Conservation (phyloP, 2,113 vertebrate genomes). For the Copsychus sechellarum region DNA sequence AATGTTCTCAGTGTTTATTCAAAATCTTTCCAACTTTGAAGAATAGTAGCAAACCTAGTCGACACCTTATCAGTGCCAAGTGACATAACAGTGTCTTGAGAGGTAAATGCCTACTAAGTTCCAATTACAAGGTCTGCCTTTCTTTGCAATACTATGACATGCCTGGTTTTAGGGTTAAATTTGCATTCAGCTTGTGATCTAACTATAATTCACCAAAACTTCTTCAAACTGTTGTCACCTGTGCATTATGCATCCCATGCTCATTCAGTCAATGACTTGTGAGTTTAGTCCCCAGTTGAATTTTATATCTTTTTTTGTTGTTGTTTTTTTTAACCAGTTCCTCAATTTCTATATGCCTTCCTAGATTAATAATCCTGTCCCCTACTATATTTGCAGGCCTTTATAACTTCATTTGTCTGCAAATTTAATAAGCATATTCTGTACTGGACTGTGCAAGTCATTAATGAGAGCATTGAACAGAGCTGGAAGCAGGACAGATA, state of each 20-base stretch:
- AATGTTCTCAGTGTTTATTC: not conserved
- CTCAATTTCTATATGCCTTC: not conserved
- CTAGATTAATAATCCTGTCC: not conserved
- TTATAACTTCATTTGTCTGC: not conserved
- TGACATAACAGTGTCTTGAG: not conserved
- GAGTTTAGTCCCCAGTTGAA: not conserved
- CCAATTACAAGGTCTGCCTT: not conserved
- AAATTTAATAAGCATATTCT: not conserved
- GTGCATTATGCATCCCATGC: fast-evolving
- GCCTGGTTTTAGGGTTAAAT: not conserved
- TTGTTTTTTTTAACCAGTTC: not conserved
- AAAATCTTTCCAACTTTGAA: not conserved
- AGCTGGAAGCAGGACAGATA: constrained; percentile 39
- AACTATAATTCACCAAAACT: not conserved
- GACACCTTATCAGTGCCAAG: not conserved
- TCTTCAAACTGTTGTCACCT: not conserved
- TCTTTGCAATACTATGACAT: not conserved
- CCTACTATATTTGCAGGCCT: not conserved
- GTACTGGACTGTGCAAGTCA: not conserved
- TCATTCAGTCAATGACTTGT: not conserved
- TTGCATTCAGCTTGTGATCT: not conserved
- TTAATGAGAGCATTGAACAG: not conserved
- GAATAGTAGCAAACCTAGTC: not conserved
- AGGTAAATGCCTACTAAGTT: not conserved
- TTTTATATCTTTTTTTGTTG: not conserved